Base-by-base conservation (phyloP, 2,797 vertebrate genomes). In the Argyrosomus regius region DNA sequence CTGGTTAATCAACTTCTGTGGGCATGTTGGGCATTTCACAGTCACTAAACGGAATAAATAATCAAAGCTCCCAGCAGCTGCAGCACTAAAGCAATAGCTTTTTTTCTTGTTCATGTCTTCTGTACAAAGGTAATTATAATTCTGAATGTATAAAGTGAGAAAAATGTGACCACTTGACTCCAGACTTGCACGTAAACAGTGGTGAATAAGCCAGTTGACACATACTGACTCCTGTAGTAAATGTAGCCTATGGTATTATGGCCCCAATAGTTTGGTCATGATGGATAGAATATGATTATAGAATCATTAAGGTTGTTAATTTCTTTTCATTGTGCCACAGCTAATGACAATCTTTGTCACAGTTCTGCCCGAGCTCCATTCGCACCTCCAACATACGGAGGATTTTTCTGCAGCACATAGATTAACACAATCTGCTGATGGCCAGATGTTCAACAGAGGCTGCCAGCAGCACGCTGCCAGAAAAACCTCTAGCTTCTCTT, bases 361-460 rank as follows among this genome's bases (percentile, higher is more conserved):
- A 28, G 80, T 81, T 90, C 82, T 74, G 84, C 83, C 86, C 26
- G n/a, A 73, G 89, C 54, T 67, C 79, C 72, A 66, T 78, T 92
- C 62, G 24, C 91, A 90, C 86, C 87, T 91, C 76, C 75, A 60
- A 81, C 80, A 89, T 82, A 85, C 88, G 90, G 81, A 90, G 75
- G 80, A 87, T 85, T 91, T 91, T 90, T 91, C 82, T 89, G 86
- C 86, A 78, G 81, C 74, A 59, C 63, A 66, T 75, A 92, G 91
- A 95, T 95, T 90, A 94, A 90, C 88, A 78, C 82, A 91, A 91
- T 93, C 89, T 84, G 77, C 89, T 88, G 89, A 92, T 93, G 89
- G 83, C 93, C 93, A 94, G 93, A 94, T 95, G 94, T 94, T 94
- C 78, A 54, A 50, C 77, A 71, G 54, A 56, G 75, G 80, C 88